A percentile compares a stretch with the other conserved stretches of the same genome.
Evolutionary conservation across 2,888 invertebrate genomes (phyloP).

Genomic region (Proisotoma minuta): DNA sequence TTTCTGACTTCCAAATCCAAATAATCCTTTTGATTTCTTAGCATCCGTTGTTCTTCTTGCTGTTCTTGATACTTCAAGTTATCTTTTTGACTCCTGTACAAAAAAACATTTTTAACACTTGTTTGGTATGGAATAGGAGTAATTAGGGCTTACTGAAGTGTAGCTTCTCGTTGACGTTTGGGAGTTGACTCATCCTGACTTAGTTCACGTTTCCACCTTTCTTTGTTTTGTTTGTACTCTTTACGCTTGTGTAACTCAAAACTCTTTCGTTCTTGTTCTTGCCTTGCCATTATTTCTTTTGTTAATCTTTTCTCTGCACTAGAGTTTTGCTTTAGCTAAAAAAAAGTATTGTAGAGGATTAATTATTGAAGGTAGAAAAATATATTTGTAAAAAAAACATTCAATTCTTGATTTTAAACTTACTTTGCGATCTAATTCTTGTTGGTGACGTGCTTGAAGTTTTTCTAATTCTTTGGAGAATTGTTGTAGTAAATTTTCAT

Average conservation of each 20-base stretch:
- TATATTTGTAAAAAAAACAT: neutral
- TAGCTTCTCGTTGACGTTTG: conserved; percentile 83
- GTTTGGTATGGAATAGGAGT: neutral
- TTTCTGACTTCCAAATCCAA: conserved; percentile 87
- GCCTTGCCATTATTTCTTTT: conserved; percentile 82
- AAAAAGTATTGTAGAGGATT: conserved; percentile 23
- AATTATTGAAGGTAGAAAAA: conserved; percentile 2
- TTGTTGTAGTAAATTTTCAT: conserved; percentile 84
- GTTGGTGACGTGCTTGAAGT: conserved; percentile 64
- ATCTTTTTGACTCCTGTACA: conserved; percentile 74
- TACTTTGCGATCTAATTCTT: conserved; percentile 54
- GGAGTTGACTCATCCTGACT: conserved; percentile 88
- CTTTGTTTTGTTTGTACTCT: conserved; percentile 91
- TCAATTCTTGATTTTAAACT: neutral
- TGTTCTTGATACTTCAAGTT: conserved; percentile 84
- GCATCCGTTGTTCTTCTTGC: conserved; percentile 80
- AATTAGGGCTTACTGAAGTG: conserved; percentile 62
- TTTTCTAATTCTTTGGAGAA: conserved; percentile 89
- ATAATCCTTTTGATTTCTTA: conserved; percentile 83
- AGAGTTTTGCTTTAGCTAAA: conserved; percentile 77
- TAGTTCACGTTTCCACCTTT: conserved; percentile 89
- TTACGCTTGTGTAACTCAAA: conserved; percentile 90
- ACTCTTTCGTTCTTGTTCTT: conserved; percentile 86
- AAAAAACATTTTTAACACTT: conserved; percentile 4
- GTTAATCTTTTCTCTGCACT: conserved; percentile 86